Evolutionary conservation across 2,113 vertebrate genomes (phyloP).

Genomic region (Perca schrenkii): DNA sequence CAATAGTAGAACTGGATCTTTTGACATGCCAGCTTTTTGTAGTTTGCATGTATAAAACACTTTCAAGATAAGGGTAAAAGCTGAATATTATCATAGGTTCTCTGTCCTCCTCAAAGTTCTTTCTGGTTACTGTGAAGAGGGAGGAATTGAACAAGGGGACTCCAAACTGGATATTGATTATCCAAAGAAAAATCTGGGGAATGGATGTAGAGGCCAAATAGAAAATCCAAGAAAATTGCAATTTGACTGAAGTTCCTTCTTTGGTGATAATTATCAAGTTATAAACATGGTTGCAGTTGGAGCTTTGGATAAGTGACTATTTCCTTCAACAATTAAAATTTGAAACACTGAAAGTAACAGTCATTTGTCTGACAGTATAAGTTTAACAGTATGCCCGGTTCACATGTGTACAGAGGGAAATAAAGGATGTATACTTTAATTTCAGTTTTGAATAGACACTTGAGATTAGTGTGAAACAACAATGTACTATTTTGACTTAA

Average conservation of each 20-base stretch:
- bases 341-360: background rate
- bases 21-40: background rate
- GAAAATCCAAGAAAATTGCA: background rate
- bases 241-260: background rate
- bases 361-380: too few species aligned
- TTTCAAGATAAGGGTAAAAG: background rate
- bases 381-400: too few species aligned
- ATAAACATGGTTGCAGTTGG: background rate
- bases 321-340: background rate
- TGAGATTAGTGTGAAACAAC: too few species aligned
- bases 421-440: too few species aligned
- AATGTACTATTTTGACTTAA: too few species aligned
- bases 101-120: background rate
- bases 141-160: background rate
- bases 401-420: too few species aligned
- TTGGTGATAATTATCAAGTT: background rate
- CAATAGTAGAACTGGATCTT: background rate
- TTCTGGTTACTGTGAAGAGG: background rate
- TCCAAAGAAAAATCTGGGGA: background rate
- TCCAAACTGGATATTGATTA: background rate
- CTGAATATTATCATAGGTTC: background rate
- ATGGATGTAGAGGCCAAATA: background rate
- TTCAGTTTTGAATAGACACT: too few species aligned
- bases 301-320: background rate
- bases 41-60: conserved; percentile 6